Base-by-base conservation (phyloP, 37 sponge, comb jelly and placozoan genomes). In the Crambe crambe region DNA sequence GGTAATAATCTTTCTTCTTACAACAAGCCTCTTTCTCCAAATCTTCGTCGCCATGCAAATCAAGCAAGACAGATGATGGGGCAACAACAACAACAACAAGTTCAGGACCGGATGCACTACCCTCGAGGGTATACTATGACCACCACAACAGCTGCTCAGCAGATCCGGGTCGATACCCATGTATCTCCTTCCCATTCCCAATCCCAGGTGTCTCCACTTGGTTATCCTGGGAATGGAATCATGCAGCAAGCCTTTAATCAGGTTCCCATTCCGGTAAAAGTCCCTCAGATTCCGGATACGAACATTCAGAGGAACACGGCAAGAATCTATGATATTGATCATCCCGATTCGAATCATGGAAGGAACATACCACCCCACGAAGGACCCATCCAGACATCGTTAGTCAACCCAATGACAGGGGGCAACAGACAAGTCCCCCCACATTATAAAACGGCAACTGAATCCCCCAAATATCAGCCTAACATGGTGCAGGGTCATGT, bases 141-240 rank as follows among this genome's bases (percentile, higher is more conserved):
- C 51, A 47, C 51, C 51, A 47, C 51, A 6, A 47, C 12, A 12
- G 51, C 51, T 15, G 51, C 51, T 47, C 51, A 47, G 12, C 51
- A 47, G 51, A 47, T 47, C 51, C 51, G 51, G 12, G 12, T 12
- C 6, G 51, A 47, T 12, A 47, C 72, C 1, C 43, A 71, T 8
- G 43, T 39, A 2, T 71, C 72, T 25, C 72, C 72, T 25, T 71
- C 72, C 26, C 72, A 71, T 37, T 5, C 72, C 26, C 22, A 18
- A 20, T 38, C 72, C 5, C 21, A 71, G 43, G 41, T 71, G 3
- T 4, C 41, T 37, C 72, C 72, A 25, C 41, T 37, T 10, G 8
- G 17, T 2, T 9, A 39, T 71, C 72, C 26, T 5, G 42, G 25
- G 31, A 47, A 47, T 47, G 51, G 12, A 12, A 15, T 12, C 12